Percentiles rank a stretch among this genome's conserved stretches.
These are phyloP conservation scores for Atlantisia rogersi DNA, from an alignment of 2,113 vertebrate genomes.

Conservation along the genomic window DNA sequence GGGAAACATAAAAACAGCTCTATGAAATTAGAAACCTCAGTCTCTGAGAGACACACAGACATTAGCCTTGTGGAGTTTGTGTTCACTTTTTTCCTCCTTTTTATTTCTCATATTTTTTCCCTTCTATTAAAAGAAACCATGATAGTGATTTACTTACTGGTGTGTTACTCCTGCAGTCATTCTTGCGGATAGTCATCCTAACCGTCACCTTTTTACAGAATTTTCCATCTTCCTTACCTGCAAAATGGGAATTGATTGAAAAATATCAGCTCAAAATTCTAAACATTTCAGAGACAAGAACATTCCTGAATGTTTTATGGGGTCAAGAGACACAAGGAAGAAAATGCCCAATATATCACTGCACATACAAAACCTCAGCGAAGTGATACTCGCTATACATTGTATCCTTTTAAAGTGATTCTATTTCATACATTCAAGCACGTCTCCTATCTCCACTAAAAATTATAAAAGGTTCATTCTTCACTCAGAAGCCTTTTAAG, in stretches of 20 bases:
- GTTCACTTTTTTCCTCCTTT: background rate
- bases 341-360: background rate
- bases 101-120: background rate
- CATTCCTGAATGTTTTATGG: background rate
- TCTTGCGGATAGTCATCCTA: constrained; percentile 98
- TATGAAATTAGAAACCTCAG: background rate
- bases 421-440: background rate
- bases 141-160: constrained; percentile 79
- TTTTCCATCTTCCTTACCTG: constrained; percentile 98
- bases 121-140: background rate
- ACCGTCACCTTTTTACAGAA: constrained; percentile 98
- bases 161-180: constrained; percentile 94
- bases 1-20: background rate
- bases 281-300: background rate
- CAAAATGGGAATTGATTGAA: constrained; percentile 22
- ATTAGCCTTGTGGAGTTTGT: background rate
- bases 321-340: background rate
- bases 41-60: background rate
- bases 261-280: background rate
- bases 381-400: background rate
- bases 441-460: background rate
- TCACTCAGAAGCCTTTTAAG: background rate
- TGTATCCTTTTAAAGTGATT: background rate
- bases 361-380: background rate
- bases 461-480: background rate